Evolutionary conservation across 2,113 vertebrate genomes (phyloP), one percentile per base, ranked within the genome.

Genomic region (Kryptolebias marmoratus): DNA sequence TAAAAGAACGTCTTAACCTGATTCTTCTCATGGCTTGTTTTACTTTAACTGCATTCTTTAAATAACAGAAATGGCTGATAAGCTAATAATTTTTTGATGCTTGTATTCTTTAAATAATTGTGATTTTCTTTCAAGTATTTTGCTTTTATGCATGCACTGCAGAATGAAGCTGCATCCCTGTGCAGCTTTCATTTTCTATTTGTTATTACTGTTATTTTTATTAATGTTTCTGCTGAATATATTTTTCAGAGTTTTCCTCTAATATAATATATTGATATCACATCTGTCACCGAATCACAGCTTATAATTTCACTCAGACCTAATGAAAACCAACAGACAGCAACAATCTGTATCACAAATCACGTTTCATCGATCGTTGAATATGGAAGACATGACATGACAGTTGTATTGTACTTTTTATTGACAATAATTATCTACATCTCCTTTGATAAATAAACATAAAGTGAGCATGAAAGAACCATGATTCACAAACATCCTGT

Each of bases 391-490:
- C 44, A 11, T 22, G 27, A 45, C 30, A 39, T 0, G 15, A 57
- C 11, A 28, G 1, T 47, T 12, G 2, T 18, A 52, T 58, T 64
- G 69, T 64, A 84, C 2, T 69, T 92, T 53, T 91, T 84, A 89
- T 85, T 91, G 80, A 73, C 68, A 87, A 68, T 70, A 56, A 64
- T 62, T 72, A 58, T 78, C 10, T 66, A 70, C 70, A 85, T 54
- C 42, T 82, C n/a, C 81, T 65, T n/a, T 60, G 36, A 88, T 80
- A 84, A 84, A 84, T 85, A 49, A 70, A 77, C 57, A 72, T 53
- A 9, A 79, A 67, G 36, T 74, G 57, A 61, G 42, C 64, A 54
- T 1, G 22, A 42, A 47, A 85, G 67, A 56, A 50, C 58, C 50
- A 64, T 58, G 48, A 27, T 69, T 82, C 55, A 55, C 78, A 87